Evolutionary conservation across 2,797 vertebrate species (phyloP).

Genomic region (Peromyscus eremicus): DNA sequence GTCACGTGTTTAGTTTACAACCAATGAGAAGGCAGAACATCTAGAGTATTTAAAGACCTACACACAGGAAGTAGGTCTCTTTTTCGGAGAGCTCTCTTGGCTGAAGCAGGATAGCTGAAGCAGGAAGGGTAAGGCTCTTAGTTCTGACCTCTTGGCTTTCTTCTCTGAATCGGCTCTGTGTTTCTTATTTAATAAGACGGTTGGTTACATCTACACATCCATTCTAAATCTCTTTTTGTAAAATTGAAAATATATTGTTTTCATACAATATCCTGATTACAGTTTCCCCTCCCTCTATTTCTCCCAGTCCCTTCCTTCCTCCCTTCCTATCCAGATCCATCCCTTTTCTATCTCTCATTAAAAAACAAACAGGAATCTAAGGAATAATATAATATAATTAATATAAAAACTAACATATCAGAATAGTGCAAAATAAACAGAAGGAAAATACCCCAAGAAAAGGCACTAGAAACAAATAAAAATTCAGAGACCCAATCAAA

Average conservation of each 20-base stretch:
- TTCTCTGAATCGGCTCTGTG: too few relatives aligned
- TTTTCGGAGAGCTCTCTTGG: too few relatives aligned
- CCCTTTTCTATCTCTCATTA: background rate
- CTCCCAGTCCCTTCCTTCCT: background rate
- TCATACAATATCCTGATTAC: background rate
- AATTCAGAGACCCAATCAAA: background rate
- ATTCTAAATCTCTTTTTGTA: background rate
- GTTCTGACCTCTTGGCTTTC: too few relatives aligned
- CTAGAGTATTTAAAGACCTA: too few relatives aligned
- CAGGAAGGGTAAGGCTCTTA: too few relatives aligned
- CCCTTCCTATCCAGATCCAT: background rate
- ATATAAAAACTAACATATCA: background rate
- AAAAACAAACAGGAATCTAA: background rate
- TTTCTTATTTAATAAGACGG: too few relatives aligned
- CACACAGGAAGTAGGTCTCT: too few relatives aligned
- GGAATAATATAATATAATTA: background rate
- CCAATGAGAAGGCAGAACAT: too few relatives aligned
- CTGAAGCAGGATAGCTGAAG: too few relatives aligned
- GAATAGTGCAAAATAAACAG: background rate
- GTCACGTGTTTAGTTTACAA: too few relatives aligned
- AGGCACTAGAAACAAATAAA: background rate
- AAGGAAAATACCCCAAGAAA: background rate
- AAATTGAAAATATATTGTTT: background rate
- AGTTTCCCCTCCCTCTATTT: background rate
- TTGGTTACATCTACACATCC: too few relatives aligned